Evolutionary conservation across 2,888 invertebrate genomes (phyloP).

Genomic region (Napeogenes inachia): DNA sequence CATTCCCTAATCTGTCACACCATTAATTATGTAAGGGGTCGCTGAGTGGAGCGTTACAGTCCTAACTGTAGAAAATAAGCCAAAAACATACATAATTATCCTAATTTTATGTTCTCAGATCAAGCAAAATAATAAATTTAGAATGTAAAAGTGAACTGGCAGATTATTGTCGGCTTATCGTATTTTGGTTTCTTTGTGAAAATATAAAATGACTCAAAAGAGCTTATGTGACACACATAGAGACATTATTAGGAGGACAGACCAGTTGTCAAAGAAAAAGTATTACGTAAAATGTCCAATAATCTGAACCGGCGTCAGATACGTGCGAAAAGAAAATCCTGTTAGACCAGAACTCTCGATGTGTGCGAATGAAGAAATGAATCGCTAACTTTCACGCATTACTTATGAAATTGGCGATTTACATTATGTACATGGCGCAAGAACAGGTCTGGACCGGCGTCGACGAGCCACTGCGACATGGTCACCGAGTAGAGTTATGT

Average conservation of each 20-base stretch:
- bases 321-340: slow-evolving; percentile 26
- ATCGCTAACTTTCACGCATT: slow-evolving; percentile 65
- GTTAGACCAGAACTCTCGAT: slow-evolving; percentile 41
- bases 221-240: neutral
- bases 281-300: slow-evolving; percentile 7
- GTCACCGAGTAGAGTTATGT: slow-evolving; percentile 31
- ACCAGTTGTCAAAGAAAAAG: slow-evolving; percentile 2
- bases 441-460: slow-evolving; percentile 18
- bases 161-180: too few species aligned
- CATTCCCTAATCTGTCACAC: neutral
- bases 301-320: slow-evolving; percentile 9
- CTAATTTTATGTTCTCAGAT: too few species aligned
- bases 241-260: neutral
- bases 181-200: too few species aligned
- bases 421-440: slow-evolving; percentile 51
- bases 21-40: neutral
- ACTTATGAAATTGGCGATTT: slow-evolving; percentile 70
- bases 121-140: too few species aligned
- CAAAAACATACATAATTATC: too few species aligned
- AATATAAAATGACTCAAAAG: neutral
- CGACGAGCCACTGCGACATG: slow-evolving; percentile 2
- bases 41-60: too few species aligned
- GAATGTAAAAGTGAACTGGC: too few species aligned
- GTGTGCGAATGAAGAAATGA: slow-evolving; percentile 53
- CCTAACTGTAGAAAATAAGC: too few species aligned